Conservation (phyloP, 2,113 vertebrate species). For the Sorex araneus region DNA sequence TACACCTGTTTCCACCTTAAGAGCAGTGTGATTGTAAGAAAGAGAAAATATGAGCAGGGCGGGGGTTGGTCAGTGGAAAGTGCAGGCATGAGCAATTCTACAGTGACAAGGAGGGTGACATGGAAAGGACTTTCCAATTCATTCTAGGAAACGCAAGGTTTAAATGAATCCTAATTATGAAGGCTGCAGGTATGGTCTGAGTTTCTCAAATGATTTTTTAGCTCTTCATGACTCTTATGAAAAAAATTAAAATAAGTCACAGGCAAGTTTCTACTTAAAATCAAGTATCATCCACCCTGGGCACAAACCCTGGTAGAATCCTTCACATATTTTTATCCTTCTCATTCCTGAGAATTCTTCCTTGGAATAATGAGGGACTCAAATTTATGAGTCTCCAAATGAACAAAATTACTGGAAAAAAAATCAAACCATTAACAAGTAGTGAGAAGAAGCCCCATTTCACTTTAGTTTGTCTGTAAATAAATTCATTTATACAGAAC, state of each 20-base stretch:
- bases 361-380: constrained; percentile 28
- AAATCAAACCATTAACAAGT: constrained; percentile 64
- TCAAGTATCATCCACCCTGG: neutral
- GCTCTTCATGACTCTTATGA: neutral
- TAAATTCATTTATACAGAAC: constrained; percentile 83
- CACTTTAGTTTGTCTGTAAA: constrained; percentile 82
- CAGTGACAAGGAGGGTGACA: neutral
- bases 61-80: too few species aligned
- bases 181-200: neutral
- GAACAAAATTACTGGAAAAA: constrained; percentile 60
- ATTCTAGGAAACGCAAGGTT: constrained; percentile 39
- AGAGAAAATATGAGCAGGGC: too few species aligned
- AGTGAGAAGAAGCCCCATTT: constrained; percentile 74
- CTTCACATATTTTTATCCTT: neutral
- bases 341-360: neutral
- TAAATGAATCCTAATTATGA: constrained; percentile 8
- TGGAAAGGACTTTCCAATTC: neutral
- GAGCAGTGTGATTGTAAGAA: neutral
- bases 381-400: constrained; percentile 58
- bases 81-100: too few species aligned
- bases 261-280: neutral
- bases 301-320: neutral
- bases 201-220: constrained; percentile 50
- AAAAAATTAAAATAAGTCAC: neutral
- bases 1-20: neutral